A percentile compares a stretch with the other conserved stretches of the same genome.
phyloP scores from a whole-genome alignment of 2,113 vertebrate species.

The Gavia stellata region DNA sequence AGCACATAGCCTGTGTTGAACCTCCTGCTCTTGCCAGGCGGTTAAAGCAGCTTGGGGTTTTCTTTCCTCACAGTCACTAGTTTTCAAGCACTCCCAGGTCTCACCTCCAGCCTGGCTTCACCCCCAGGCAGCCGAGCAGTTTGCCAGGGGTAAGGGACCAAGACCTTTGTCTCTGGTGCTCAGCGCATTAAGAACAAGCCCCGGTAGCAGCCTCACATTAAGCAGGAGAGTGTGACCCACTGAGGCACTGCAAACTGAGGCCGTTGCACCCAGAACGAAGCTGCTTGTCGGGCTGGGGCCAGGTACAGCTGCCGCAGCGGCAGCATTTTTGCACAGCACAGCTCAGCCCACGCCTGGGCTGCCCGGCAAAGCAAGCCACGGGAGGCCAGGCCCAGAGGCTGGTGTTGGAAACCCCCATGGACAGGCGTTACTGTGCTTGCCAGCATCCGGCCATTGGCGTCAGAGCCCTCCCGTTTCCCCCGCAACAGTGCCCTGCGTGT shows the following conservation, averaged over 20 bases:
- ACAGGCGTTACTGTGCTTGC: neutral
- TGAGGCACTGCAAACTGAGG: neutral
- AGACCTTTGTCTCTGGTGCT: neutral
- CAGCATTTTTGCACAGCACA: neutral
- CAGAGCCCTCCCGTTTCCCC: neutral
- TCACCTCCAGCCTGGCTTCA: neutral
- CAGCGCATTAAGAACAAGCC: neutral
- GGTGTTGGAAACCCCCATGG: neutral
- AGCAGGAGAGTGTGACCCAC: neutral
- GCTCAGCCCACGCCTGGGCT: neutral
- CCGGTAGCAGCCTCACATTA: fast-evolving
- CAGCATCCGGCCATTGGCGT: fast-evolving
- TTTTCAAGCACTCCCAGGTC: neutral
- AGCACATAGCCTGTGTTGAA: neutral
- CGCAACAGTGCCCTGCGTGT: fast-evolving
- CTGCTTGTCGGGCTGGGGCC: neutral
- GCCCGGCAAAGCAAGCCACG: neutral
- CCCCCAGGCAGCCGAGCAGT: neutral
- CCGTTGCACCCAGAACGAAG: neutral
- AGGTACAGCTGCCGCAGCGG: neutral
- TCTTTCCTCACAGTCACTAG: neutral
- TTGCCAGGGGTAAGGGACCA: neutral
- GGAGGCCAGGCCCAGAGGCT: neutral
- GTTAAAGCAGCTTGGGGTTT: neutral
- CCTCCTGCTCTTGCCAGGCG: neutral